Evolutionary conservation across 1,140 invertebrate species (phyloP), one percentile per base, ranked within the genome.

Genomic region (Drosophila arizonae): DNA sequence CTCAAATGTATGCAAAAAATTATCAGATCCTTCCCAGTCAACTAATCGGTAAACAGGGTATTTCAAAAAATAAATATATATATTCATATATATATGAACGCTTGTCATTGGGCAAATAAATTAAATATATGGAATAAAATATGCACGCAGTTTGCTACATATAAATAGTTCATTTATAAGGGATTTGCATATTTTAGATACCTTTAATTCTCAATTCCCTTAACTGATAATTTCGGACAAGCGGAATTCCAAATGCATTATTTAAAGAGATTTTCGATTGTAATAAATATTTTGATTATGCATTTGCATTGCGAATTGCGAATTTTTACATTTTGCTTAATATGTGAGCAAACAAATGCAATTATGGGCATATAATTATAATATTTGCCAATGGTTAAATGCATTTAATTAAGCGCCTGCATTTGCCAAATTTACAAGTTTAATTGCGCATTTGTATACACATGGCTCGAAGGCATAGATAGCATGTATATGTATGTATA

Each of bases 341-440:
- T 46, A 45, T 21, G n/a, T 15, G 3, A 33, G 45, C 3, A 48
- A 57, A 21, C 3, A 4, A 10, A 21, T 55, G 24, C 17, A 36
- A 28, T 48, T 56, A 21, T 39, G 13, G 4, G 11, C 30, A 39
- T 46, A 57, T n/a, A 50, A 58, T 50, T 36, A 26, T 17, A 17
- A n/a, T 11, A 66, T 50, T 56, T 50, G 15, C 43, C 52, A 54
- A 66, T 72, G 55, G 39, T 60, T 60, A 39, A 60, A 52, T 60
- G 28, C 15, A 41, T 67, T 60, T 9, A 56, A 66, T 15, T 60
- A n/a, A 30, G 17, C 6, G 54, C 8, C 45, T 72, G 15, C 21
- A n/a, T 43, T 36, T 52, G 46, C 30, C 11, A 24, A 30, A 60
- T 66, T 72, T 24, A 54, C 28, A 30, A 15, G n/a, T 4, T 43